Evolutionary conservation across 2,797 vertebrate species (phyloP), one percentile per base, ranked within the genome.

Genomic region (Hipposideros larvatus): DNA sequence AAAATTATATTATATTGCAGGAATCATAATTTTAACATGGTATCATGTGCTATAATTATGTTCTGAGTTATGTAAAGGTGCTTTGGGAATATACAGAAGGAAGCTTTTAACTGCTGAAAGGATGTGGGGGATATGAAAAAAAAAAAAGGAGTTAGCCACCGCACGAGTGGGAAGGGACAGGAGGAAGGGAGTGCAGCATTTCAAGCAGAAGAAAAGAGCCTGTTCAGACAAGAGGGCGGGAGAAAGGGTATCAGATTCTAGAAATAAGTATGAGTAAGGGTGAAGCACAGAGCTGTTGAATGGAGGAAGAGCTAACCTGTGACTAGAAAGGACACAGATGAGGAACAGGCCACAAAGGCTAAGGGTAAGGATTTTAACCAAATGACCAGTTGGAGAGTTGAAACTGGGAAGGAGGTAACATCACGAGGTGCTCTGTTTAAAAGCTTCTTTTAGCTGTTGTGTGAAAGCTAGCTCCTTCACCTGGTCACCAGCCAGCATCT

Each of bases 31-130:
- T 80, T 51, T 19, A 91, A 63, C 87, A 37, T 77, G 65, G 31
- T 51, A 5, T 31, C 6, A 74, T 53, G 11, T 34, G 26, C 59
- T 92, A 18, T 90, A 70, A 95, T 84, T 87, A 87, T 34, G 7
- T 74, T 78, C 2, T 68, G 15, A 48, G 65, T 94, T 95, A 83
- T 79, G 19, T 91, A 63, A 78, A 94, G 48, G 66, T 78, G 46
- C 22, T 70, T 82, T 68, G 55, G 55, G 57, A 94, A 78, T 68
- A 53, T 55, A 87, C 70, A 68, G 19, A 82, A 90, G 51, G 75
- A 92, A 88, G 48, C 57, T 83, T 53, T 70, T 85, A 79, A 78
- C 65, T 75, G 59, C 71, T 70, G 37, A 71, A 46, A 77, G 24
- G 57, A 83, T 70, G 63, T 46, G 51, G 51, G 28, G 51, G 22